Evolutionary conservation across 2,888 invertebrate species (phyloP).

Genomic region (Rutpela maculata): DNA sequence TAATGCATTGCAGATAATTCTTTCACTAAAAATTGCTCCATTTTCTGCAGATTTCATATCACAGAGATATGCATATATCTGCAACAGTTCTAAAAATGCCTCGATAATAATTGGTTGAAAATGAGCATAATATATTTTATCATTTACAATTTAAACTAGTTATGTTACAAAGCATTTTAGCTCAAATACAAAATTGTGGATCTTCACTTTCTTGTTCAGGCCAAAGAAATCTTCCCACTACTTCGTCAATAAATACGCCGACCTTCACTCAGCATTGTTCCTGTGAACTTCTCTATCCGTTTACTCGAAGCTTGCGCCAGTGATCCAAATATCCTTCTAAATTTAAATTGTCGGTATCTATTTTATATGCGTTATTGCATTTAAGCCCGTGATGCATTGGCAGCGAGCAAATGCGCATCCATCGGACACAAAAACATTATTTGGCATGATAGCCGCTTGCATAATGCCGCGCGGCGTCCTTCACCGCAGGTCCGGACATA

Average conservation of each 20-base stretch:
- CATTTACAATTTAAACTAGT: too few species aligned
- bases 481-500: conserved; percentile 30
- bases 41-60: too few species aligned
- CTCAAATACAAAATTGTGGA: too few species aligned
- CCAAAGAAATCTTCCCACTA: not conserved
- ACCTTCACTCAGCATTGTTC: conserved; percentile 41
- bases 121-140: too few species aligned
- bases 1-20: too few species aligned
- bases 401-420: conserved; percentile 44
- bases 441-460: conserved; percentile 61
- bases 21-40: too few species aligned
- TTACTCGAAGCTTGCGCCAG: conserved; percentile 66
- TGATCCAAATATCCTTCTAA: conserved; percentile 65
- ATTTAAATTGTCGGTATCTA: conserved; percentile 55
- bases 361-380: conserved; percentile 47
- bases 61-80: too few species aligned
- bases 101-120: too few species aligned
- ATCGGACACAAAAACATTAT: conserved; percentile 39
- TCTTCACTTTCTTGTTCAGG: not conserved
- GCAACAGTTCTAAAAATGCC: too few species aligned
- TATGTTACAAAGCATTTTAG: too few species aligned
- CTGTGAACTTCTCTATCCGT: conserved; percentile 66
- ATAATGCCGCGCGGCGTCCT: conserved; percentile 58
- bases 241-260: conserved; percentile 34
- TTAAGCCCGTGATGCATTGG: conserved; percentile 53